Percentiles rank a stretch among this genome's conserved stretches.
These are phyloP conservation scores for Hipposideros larvatus DNA, from an alignment of 2,797 vertebrate genomes.

Conservation along the genomic window DNA sequence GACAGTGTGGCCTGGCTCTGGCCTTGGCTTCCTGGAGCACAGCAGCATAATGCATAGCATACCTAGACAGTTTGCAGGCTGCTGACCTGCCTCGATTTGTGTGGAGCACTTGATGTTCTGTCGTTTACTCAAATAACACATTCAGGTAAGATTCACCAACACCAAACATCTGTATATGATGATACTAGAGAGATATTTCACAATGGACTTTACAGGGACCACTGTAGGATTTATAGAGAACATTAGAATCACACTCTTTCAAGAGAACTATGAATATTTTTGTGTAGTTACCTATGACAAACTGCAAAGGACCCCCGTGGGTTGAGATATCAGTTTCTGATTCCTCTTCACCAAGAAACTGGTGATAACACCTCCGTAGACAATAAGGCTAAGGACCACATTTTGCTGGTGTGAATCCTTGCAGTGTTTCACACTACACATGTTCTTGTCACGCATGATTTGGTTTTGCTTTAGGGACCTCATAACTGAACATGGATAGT, in stretches of 20 bases:
- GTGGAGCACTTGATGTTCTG: not conserved
- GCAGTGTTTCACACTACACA: not conserved
- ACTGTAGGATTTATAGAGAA: not conserved
- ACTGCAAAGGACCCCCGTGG: not conserved
- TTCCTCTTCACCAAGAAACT: not conserved
- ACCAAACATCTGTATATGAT: not conserved
- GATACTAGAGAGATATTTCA: not conserved
- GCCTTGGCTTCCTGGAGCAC: not conserved
- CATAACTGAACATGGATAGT: not conserved
- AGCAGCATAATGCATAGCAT: not conserved
- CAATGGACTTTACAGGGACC: not conserved
- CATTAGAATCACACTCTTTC: not conserved
- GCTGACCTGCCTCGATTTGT: not conserved
- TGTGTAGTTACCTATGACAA: not conserved
- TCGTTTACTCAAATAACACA: not conserved
- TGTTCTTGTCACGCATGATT: fast-evolving
- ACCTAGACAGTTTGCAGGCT: not conserved
- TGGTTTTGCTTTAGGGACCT: not conserved
- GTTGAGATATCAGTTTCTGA: not conserved
- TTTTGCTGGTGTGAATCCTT: not conserved
- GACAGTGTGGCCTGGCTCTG: not conserved
- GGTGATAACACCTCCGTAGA: not conserved
- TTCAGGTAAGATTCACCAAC: not conserved
- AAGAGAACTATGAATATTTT: not conserved
- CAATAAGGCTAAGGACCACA: not conserved